These are phyloP conservation scores for Mesochorus sp. DNA, from an alignment of 2,888 invertebrate species.

Conservation along the genomic window DNA sequence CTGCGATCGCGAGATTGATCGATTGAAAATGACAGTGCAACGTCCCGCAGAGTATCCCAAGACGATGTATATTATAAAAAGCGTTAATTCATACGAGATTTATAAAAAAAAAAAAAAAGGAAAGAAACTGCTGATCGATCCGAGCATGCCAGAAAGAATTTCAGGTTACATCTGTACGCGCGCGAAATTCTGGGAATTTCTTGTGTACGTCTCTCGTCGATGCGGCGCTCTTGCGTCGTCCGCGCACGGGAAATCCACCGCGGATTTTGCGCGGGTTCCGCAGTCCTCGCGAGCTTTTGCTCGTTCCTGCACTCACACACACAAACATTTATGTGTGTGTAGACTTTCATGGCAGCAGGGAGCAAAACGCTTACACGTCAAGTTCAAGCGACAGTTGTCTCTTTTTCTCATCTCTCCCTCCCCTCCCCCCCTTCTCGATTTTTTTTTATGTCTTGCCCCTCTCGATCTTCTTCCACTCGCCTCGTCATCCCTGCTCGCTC, in stretches of 20 bases:
- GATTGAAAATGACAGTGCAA: conserved; percentile 21
- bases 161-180: conserved; percentile 49
- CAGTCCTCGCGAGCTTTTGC: conserved; percentile 52
- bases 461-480: conserved; percentile 19
- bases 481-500: too few species aligned
- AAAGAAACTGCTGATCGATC: conserved; percentile 26
- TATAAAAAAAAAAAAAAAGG: conserved; percentile 2
- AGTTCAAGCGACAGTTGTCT: conserved; percentile 20
- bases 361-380: conserved; percentile 49
- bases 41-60: conserved; percentile 20
- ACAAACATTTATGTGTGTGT: too few species aligned
- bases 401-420: conserved; percentile 13
- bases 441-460: conserved; percentile 9
- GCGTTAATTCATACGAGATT: conserved; percentile 26
- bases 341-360: conserved; percentile 14
- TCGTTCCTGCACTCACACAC: background rate
- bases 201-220: conserved; percentile 21
- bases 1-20: too few species aligned
- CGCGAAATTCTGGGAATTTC: conserved; percentile 60
- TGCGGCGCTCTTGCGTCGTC: conserved; percentile 12
- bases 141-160: conserved; percentile 45
- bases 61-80: conserved; percentile 24
- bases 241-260: conserved; percentile 1
- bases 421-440: conserved; percentile 22
- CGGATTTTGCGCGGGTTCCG: conserved; percentile 47